Base-by-base conservation (phyloP, 2,888 invertebrate species). In the Acronicta leporina region DNA sequence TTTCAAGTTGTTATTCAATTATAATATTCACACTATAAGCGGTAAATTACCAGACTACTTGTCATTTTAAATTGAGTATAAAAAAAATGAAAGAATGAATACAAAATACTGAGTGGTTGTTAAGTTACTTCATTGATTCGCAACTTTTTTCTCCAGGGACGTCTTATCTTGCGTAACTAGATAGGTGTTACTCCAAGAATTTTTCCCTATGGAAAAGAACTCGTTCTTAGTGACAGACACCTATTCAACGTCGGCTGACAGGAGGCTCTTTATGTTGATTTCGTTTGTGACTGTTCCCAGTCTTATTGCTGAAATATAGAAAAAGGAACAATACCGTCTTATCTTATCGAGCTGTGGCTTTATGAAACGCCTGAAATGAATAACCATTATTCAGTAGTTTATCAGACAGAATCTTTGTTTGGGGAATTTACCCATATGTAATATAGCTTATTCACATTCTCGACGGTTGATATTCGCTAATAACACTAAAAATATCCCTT, bases 101-200 rank as follows among this genome's bases (percentile, higher is more conserved):
- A 30, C 30, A 30, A 30, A 30, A 30, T 30, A 30, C 27, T 11
- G 33, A 33, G 1, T 2, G 33, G 10, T 33, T 33, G 33, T 33
- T 33, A 33, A 33, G 2, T 13, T 13, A 13, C 7, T 13, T 6
- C n/a, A 1, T 38, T n/a, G 38, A 35, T 35, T 35, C n/a, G 13
- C n/a, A n/a, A n/a, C n/a, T 43, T 44, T 43, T 30, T 62, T 49
- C 35, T 7, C 6, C 14, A 35, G 20, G 5, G 59, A 49, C 14
- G 30, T 45, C 15, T 44, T 20, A 35, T n/a, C 38, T 43, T 51
- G 20, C n/a, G n/a, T 38, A 38, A n/a, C n/a, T 38, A n/a, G 13
- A n/a, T 38, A n/a, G 38, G 38, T n/a, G 38, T n/a, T 1, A 13
- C 4, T 14, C 47, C 25, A 33, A 60, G 48, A 42, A 48, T 53